Percentiles rank a stretch among this genome's conserved stretches.
These are phyloP conservation scores for Protonemura montana DNA, from an alignment of 2,888 invertebrate species.

Conservation along the genomic window DNA sequence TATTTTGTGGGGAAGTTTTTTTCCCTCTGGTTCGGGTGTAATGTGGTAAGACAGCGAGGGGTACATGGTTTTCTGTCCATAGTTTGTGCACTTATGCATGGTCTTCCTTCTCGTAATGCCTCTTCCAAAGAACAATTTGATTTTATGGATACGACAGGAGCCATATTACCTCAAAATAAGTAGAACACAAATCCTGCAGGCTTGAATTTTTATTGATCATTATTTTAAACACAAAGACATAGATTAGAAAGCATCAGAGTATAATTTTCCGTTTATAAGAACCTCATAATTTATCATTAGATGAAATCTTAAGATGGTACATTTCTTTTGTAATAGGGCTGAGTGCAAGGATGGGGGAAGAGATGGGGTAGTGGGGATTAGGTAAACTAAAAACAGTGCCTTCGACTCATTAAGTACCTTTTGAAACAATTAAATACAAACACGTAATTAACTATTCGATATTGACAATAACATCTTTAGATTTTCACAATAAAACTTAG, in stretches of 20 bases:
- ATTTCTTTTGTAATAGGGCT: too few species aligned
- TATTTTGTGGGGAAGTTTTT: not conserved
- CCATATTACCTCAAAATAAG: not conserved
- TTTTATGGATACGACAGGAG: not conserved
- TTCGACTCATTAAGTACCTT: too few species aligned
- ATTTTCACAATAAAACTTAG: too few species aligned
- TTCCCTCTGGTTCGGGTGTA: not conserved
- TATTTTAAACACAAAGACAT: not conserved
- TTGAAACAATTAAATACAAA: too few species aligned
- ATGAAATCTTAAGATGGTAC: too few species aligned
- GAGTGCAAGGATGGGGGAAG: too few species aligned
- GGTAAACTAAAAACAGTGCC: too few species aligned
- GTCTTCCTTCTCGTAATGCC: not conserved
- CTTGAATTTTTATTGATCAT: not conserved
- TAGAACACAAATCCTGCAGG: not conserved
- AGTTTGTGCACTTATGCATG: not conserved
- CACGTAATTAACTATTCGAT: too few species aligned
- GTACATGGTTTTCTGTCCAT: not conserved
- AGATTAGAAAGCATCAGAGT: not conserved
- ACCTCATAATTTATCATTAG: too few species aligned
- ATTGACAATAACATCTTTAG: too few species aligned
- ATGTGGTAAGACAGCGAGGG: not conserved
- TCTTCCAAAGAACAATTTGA: not conserved
- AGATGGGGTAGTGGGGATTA: too few species aligned
- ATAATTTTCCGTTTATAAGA: not conserved